phyloP scores from a whole-genome alignment of 1,140 invertebrate genomes.

The Drosophila quadrilineata region DNA sequence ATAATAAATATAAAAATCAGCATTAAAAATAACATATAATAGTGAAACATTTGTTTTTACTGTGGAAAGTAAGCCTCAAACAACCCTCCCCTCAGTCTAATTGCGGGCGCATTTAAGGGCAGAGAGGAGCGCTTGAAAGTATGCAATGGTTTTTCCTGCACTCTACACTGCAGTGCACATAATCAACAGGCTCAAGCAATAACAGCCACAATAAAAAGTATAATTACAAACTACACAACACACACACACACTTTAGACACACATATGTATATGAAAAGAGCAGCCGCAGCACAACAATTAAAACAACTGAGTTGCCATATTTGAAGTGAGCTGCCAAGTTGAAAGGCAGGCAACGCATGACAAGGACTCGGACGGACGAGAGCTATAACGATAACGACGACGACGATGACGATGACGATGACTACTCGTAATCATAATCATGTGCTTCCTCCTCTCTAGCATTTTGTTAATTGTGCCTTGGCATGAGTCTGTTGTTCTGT shows the following conservation, averaged over 20 bases:
- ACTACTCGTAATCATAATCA: constrained; percentile 69
- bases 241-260: not conserved
- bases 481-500: constrained; percentile 34
- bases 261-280: constrained; percentile 22
- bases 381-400: too few species aligned
- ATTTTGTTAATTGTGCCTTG: constrained; percentile 64
- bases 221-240: constrained; percentile 60
- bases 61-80: too few species aligned
- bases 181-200: constrained; percentile 39
- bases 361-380: constrained; percentile 42
- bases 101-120: not conserved
- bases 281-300: constrained; percentile 57
- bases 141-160: constrained; percentile 17
- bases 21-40: too few species aligned
- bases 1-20: too few species aligned
- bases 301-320: constrained; percentile 72
- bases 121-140: constrained; percentile 7
- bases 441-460: constrained; percentile 55
- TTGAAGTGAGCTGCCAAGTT: constrained; percentile 58
- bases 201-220: constrained; percentile 50
- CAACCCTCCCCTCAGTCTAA: too few species aligned
- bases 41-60: too few species aligned
- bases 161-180: constrained; percentile 18
- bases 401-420: not conserved
- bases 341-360: constrained; percentile 23